Conservation (phyloP, 2,888 invertebrate species). For the Drosophila robusta region DNA sequence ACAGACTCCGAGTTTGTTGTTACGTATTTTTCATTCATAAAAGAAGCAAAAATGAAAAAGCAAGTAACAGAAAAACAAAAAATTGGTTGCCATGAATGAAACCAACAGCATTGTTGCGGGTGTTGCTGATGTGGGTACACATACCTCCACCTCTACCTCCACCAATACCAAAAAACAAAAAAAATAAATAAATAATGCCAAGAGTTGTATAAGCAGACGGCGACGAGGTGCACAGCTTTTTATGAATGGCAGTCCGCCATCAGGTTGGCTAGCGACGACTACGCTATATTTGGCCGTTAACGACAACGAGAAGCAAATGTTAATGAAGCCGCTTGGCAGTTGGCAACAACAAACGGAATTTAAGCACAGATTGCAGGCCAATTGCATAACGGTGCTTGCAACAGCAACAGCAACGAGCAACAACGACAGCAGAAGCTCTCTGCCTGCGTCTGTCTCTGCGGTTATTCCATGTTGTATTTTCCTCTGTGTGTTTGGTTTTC, state of each 20-base stretch:
- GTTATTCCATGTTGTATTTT: constrained; percentile 47
- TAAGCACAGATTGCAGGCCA: constrained; percentile 68
- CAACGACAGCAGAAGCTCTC: constrained; percentile 32
- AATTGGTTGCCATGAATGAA: constrained; percentile 54
- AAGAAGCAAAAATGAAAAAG: constrained; percentile 27
- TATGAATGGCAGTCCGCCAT: constrained; percentile 65
- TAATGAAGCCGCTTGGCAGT: constrained; percentile 67
- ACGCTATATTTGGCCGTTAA: constrained; percentile 65
- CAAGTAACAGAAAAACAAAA: constrained; percentile 22
- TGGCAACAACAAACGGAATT: constrained; percentile 42
- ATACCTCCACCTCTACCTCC: not conserved
- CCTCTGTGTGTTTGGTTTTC: constrained; percentile 43
- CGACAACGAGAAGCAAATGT: constrained; percentile 71
- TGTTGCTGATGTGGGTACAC: constrained; percentile 36
- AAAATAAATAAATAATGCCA: constrained; percentile 18
- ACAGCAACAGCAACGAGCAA: constrained; percentile 31
- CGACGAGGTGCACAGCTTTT: constrained; percentile 33
- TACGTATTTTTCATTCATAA: constrained; percentile 64
- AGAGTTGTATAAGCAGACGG: constrained; percentile 60
- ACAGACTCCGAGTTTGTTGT: constrained; percentile 48
- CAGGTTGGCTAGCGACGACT: constrained; percentile 40
- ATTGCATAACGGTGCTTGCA: constrained; percentile 73
- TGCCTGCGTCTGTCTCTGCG: not conserved
- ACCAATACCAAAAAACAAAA: constrained; percentile 21
- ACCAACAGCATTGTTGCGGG: constrained; percentile 52